Evolutionary conservation across 2,113 vertebrate genomes (phyloP).

Genomic region (Hydrolagus affinis): DNA sequence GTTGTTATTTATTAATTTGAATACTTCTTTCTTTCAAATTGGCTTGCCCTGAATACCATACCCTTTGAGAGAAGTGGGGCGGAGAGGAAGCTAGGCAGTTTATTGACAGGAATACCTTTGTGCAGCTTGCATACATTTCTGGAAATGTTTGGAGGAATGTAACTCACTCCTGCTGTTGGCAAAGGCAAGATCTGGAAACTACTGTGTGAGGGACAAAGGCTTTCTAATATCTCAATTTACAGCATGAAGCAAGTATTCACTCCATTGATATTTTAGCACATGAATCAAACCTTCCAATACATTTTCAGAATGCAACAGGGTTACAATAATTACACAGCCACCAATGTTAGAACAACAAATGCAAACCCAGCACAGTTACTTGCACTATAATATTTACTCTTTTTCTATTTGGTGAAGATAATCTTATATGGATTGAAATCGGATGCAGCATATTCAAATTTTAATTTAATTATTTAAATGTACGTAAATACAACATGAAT

Average conservation of each 20-base stretch:
- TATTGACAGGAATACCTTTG: neutral
- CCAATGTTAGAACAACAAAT: neutral
- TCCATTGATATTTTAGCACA: no score
- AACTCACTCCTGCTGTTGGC: neutral
- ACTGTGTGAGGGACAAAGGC: neutral
- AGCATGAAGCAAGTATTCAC: neutral
- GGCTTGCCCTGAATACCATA: neutral
- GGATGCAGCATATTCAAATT: no score
- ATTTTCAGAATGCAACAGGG: neutral
- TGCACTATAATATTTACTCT: no score
- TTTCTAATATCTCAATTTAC: neutral
- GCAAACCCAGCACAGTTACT: no score
- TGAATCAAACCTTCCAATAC: neutral
- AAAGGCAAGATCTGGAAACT: no score
- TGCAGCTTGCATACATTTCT: neutral
- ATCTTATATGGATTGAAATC: no score
- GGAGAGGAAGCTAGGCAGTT: neutral
- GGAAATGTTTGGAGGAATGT: neutral
- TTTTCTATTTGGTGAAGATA: no score
- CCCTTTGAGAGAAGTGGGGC: neutral
- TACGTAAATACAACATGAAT: no score
- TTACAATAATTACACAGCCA: neutral
- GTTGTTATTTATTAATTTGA: neutral
- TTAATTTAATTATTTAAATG: no score
- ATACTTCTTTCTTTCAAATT: neutral